Conservation (phyloP, 2,888 invertebrate genomes). For the Diarsia brunnea region DNA sequence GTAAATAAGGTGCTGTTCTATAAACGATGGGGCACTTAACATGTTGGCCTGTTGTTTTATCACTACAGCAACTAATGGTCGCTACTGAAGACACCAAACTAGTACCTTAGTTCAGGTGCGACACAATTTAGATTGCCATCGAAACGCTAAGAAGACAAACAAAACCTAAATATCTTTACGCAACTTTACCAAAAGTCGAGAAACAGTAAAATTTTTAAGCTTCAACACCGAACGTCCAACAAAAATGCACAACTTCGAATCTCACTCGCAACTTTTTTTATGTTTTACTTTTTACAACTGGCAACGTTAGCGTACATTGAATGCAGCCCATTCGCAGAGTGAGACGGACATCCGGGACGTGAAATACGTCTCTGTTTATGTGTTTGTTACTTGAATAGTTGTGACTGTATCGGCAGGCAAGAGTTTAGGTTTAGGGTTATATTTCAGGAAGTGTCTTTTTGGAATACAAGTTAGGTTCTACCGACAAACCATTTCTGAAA, state of each 20-base stretch:
- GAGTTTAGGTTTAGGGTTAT: slow-evolving; percentile 5
- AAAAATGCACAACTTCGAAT: slow-evolving; percentile 44
- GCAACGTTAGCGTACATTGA: slow-evolving; percentile 63
- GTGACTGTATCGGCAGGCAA: slow-evolving; percentile 58
- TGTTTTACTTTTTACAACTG: slow-evolving; percentile 68
- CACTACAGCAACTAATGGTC: too few relatives aligned
- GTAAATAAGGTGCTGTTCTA: too few relatives aligned
- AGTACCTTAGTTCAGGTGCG: too few relatives aligned
- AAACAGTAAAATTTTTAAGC: not conserved
- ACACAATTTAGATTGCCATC: too few relatives aligned
- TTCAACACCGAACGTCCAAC: not conserved
- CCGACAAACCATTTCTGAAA: not conserved
- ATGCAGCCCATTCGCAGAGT: slow-evolving; percentile 65
- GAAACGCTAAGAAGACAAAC: too few relatives aligned
- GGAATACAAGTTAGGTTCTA: not conserved
- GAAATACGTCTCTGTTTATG: slow-evolving; percentile 79
- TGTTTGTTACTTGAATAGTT: slow-evolving; percentile 65
- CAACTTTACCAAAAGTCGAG: not conserved
- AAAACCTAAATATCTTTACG: not conserved
- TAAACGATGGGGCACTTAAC: too few relatives aligned
- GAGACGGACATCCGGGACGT: slow-evolving; percentile 77
- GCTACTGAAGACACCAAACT: too few relatives aligned
- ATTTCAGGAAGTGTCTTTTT: not conserved
- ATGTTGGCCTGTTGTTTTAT: too few relatives aligned
- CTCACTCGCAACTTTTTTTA: slow-evolving; percentile 55